Conservation (phyloP, 2,888 invertebrate species). For the Syrista parreyssii region DNA sequence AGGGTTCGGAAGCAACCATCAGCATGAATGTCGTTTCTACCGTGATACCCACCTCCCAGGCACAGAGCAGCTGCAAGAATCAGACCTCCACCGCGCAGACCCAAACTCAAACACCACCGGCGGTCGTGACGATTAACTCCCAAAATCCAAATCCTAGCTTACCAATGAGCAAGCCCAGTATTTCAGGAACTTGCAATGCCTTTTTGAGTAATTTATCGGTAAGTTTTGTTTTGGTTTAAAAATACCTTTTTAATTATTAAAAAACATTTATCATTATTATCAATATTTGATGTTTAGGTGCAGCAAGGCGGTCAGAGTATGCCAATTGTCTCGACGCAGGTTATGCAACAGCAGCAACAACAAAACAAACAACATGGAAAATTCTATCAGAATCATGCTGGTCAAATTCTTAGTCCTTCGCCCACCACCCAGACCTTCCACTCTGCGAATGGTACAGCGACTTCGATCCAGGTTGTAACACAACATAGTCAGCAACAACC, state of each 20-base stretch:
- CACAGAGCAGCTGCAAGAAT: conserved; percentile 54
- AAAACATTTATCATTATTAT: conserved; percentile 13
- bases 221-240: conserved; percentile 37
- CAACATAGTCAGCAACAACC: conserved; percentile 6
- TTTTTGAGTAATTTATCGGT: conserved; percentile 49
- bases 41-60: conserved; percentile 45
- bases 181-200: conserved; percentile 37
- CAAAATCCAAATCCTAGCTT: conserved; percentile 48
- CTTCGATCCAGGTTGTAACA: conserved; percentile 23
- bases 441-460: conserved; percentile 26
- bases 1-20: conserved; percentile 53
- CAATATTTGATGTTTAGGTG: conserved; percentile 24
- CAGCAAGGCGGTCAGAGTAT: conserved; percentile 58
- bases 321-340: conserved; percentile 36
- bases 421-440: conserved; percentile 51
- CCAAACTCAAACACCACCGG: conserved; percentile 52
- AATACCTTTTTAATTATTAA: background rate
- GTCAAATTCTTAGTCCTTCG: conserved; percentile 60
- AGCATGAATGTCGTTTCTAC: conserved; percentile 50
- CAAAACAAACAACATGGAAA: conserved; percentile 26
- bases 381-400: conserved; percentile 49
- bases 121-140: conserved; percentile 36
- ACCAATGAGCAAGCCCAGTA: conserved; percentile 39
- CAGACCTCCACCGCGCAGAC: conserved; percentile 62
- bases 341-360: conserved; percentile 10